Evolutionary conservation across 2,797 vertebrate species (phyloP).

Genomic region (Oophaga sylvatica): DNA sequence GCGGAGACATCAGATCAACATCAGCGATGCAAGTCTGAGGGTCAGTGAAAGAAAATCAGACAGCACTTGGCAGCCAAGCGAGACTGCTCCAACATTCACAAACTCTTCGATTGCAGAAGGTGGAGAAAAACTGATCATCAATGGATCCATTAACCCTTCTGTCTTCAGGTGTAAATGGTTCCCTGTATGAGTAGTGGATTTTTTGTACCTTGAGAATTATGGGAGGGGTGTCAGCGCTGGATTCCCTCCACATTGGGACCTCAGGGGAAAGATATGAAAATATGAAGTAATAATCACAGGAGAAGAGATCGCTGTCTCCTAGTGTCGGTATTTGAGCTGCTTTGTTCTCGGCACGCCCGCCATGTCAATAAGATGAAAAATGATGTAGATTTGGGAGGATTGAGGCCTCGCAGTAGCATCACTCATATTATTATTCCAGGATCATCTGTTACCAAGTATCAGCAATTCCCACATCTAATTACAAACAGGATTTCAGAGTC

Average conservation of each 20-base stretch:
- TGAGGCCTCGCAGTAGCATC: constrained; percentile 79
- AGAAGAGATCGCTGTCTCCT: too few relatives aligned
- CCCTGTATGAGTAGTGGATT: not conserved
- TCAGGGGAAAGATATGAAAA: too few relatives aligned
- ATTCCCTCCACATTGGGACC: not conserved
- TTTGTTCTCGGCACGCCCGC: constrained; percentile 69
- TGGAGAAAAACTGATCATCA: too few relatives aligned
- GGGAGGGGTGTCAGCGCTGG: not conserved
- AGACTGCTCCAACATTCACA: too few relatives aligned
- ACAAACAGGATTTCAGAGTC: constrained; percentile 89
- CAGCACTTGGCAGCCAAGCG: too few relatives aligned
- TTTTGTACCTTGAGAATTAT: not conserved
- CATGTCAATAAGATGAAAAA: constrained; percentile 85
- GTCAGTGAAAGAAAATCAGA: too few relatives aligned
- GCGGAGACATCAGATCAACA: too few relatives aligned
- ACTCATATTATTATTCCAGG: constrained; percentile 88
- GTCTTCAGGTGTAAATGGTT: not conserved
- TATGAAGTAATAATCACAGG: too few relatives aligned
- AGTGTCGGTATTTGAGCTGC: constrained; percentile 62
- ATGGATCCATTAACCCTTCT: not conserved
- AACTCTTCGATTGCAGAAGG: too few relatives aligned
- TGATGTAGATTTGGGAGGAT: constrained; percentile 79
- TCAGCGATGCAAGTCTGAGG: too few relatives aligned
- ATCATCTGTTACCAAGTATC: constrained; percentile 90
- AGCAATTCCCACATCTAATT: constrained; percentile 93